Conservation (phyloP, 2,797 vertebrate species). For the Jordanella pulchra region DNA sequence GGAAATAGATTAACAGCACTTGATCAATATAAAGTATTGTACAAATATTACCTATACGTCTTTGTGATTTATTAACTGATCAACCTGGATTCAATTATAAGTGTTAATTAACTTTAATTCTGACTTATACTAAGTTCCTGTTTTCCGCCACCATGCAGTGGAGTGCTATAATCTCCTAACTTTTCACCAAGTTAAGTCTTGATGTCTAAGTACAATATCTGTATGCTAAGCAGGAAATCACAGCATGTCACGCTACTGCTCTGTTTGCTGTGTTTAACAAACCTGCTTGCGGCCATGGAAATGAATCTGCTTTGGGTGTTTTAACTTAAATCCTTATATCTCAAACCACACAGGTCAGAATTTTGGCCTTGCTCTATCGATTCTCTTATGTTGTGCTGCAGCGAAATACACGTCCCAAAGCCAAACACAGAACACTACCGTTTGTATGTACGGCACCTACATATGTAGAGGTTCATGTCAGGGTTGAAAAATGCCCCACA, state of each 20-base stretch:
- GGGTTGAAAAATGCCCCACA: constrained; percentile 8
- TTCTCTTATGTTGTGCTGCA: constrained; percentile 26
- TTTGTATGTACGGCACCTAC: too few species aligned
- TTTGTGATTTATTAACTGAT: not conserved
- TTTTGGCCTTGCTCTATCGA: constrained; percentile 47
- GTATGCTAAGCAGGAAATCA: not conserved
- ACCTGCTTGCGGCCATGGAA: not conserved
- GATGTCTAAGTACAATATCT: not conserved
- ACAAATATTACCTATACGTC: not conserved
- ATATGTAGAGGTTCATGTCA: not conserved
- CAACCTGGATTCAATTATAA: not conserved
- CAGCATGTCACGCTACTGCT: not conserved
- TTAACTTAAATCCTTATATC: constrained; percentile 22
- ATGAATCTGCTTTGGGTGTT: constrained; percentile 11
- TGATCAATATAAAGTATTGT: too few species aligned
- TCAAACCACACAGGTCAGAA: constrained; percentile 43
- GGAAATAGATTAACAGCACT: constrained; percentile 35
- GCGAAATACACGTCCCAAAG: constrained; percentile 17
- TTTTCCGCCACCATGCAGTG: not conserved
- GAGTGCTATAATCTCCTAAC: not conserved
- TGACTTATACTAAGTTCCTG: not conserved
- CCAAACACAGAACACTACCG: not conserved
- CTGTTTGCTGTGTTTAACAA: not conserved
- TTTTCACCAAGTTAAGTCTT: not conserved
- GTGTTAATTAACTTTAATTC: not conserved